Evolutionary conservation across 2,888 invertebrate species (phyloP), one percentile per base, ranked within the genome.

Genomic region (Luffia ferchaultella): DNA sequence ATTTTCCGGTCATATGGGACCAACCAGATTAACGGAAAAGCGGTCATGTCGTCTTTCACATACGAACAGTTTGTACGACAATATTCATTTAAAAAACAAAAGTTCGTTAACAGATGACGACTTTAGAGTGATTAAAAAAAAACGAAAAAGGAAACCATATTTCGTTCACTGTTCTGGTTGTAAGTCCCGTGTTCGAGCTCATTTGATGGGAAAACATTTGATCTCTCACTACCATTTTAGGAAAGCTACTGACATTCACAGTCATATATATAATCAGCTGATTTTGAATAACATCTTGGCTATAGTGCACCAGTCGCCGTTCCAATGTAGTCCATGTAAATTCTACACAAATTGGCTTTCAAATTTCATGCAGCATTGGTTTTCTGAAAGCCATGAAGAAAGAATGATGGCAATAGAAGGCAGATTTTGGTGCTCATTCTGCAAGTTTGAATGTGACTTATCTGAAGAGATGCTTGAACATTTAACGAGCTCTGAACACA

Each of bases 181-280:
- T 62, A 87, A 87, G 52, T 88, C 90, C 20, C 86, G 88, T 55
- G 90, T 93, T 43, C 85, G 87, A 52, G 84, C 86, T 3, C 86
- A 88, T 60, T 74, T 90, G 56, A 89, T 93, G 78, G 93, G 94
- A 42, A 93, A 94, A 65, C 94, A 94, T 76, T 83, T 96, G 53
- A 90, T 95, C 60, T 94, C 94, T 1, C 92, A 92, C 67, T 93
- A 91, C 68, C 95, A 96, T 70, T 92, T 91, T 61, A 86, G 92
- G 53, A 91, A 91, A 64, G 88, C 90, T 54, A 86, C 85, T 52
- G 87, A 88, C 48, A 76, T 82, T 45, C 76, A 85, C 54, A 85
- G 87, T 2, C 76, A 77, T 20, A 82, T 86, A 9, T 85, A 87
- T 7, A 86, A 86, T 54, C 80, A 86, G 49, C 85, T 93, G 62